Conservation (phyloP, 30 jellyfish, hydroid and myxozoan genomes). For the Turritopsis dohrnii region DNA sequence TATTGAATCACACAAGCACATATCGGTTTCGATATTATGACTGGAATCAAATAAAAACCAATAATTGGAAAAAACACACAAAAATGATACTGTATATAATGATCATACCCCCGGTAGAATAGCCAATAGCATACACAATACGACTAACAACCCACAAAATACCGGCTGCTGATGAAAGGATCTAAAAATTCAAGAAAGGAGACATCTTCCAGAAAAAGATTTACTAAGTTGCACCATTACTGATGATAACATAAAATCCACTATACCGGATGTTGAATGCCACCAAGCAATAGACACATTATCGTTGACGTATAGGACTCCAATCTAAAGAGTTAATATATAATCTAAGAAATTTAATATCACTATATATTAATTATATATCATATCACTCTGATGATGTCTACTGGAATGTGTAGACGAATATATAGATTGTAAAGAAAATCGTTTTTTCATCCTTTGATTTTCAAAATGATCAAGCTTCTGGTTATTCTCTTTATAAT, state of each 20-base stretch:
- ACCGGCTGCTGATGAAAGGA: conserved; percentile 27
- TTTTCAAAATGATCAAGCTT: no score
- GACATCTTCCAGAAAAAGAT: neutral
- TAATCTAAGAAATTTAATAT: neutral
- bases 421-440: no score
- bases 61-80: neutral
- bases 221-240: neutral
- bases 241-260: neutral
- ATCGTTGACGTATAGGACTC: conserved; percentile 25
- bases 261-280: conserved; percentile 43
- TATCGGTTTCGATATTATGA: neutral
- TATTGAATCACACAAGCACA: no score
- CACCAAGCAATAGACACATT: conserved; percentile 31
- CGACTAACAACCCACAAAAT: conserved; percentile 27
- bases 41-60: neutral
- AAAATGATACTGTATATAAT: neutral
- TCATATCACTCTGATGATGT: no score
- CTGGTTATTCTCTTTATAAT: no score
- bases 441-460: no score
- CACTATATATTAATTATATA: no score
- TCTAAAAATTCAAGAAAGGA: neutral
- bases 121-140: conserved; percentile 33
- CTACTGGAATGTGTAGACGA: no score
- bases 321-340: conserved; percentile 13
- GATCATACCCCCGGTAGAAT: conserved; percentile 39